Evolutionary conservation across 1,140 invertebrate genomes (phyloP).

Genomic region (Heterodera carotae): DNA sequence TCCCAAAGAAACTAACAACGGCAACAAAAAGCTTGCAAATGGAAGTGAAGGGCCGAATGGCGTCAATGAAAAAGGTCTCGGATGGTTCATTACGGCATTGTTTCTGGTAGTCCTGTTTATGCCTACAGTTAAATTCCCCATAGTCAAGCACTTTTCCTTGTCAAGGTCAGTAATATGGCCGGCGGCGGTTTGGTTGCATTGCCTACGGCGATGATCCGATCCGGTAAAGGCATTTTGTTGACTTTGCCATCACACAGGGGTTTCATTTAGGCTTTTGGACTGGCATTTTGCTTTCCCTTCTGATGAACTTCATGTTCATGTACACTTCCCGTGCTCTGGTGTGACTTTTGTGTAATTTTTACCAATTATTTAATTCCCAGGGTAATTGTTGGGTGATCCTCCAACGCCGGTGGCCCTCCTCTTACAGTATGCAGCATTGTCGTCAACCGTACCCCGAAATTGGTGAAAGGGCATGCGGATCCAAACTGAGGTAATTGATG

Average conservation of each 20-base stretch:
- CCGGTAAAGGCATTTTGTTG: slow-evolving; percentile 29
- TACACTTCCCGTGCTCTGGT: slow-evolving; percentile 66
- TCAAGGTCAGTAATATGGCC: slow-evolving; percentile 61
- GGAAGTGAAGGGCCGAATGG: background rate
- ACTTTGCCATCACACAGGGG: background rate
- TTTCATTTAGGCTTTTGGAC: slow-evolving; percentile 50
- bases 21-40: background rate
- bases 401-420: slow-evolving; percentile 71
- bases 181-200: slow-evolving; percentile 61
- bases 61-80: slow-evolving; percentile 16
- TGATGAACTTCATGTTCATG: slow-evolving; percentile 53
- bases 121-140: background rate
- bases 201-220: slow-evolving; percentile 61
- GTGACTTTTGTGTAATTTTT: background rate
- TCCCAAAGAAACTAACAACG: background rate
- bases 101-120: slow-evolving; percentile 9
- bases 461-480: slow-evolving; percentile 71
- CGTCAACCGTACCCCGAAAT: slow-evolving; percentile 75
- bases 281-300: slow-evolving; percentile 49
- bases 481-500: slow-evolving; percentile 70
- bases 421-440: slow-evolving; percentile 69
- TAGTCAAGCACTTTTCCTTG: slow-evolving; percentile 21
- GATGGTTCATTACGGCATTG: slow-evolving; percentile 23
- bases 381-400: slow-evolving; percentile 75
- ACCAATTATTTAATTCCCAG: background rate